phyloP scores from a whole-genome alignment of 1,140 invertebrate genomes.

The Zaprionus tsacasi region DNA sequence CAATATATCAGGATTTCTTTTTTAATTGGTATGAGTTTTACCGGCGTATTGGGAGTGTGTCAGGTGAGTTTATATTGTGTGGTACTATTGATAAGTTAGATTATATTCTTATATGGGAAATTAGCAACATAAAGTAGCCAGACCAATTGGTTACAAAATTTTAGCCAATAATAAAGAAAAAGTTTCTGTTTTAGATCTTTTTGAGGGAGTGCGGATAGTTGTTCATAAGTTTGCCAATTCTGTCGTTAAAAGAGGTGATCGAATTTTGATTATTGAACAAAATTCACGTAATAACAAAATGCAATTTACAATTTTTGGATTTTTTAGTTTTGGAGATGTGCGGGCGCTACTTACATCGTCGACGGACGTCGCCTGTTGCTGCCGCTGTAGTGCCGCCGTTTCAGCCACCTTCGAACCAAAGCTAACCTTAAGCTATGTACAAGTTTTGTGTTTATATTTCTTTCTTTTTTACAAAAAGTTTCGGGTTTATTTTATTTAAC shows the following conservation, averaged over 20 bases:
- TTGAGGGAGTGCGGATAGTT: slow-evolving; percentile 4
- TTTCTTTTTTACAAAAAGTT: slow-evolving; percentile 18
- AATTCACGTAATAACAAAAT: slow-evolving; percentile 8
- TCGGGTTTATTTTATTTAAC: slow-evolving; percentile 25
- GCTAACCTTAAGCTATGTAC: slow-evolving; percentile 76
- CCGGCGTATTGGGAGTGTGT: background rate
- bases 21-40: background rate
- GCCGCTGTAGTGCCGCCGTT: slow-evolving; percentile 61
- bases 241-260: slow-evolving; percentile 1
- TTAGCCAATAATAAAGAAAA: slow-evolving; percentile 45
- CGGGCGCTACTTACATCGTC: slow-evolving; percentile 78
- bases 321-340: slow-evolving; percentile 46
- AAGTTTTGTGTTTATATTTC: slow-evolving; percentile 43
- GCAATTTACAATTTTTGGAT: slow-evolving; percentile 26
- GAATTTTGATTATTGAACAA: background rate
- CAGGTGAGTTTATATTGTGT: background rate
- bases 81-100: background rate
- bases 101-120: slow-evolving; percentile 16
- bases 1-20: background rate
- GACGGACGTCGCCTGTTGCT: slow-evolving; percentile 73
- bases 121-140: slow-evolving; percentile 70
- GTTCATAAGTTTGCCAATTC: slow-evolving; percentile 4
- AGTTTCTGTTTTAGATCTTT: slow-evolving; percentile 29
- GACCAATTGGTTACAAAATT: slow-evolving; percentile 54
- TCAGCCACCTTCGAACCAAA: slow-evolving; percentile 77